phyloP scores from a whole-genome alignment of 2,888 invertebrate genomes.

The Lasioglossum pauxillum region DNA sequence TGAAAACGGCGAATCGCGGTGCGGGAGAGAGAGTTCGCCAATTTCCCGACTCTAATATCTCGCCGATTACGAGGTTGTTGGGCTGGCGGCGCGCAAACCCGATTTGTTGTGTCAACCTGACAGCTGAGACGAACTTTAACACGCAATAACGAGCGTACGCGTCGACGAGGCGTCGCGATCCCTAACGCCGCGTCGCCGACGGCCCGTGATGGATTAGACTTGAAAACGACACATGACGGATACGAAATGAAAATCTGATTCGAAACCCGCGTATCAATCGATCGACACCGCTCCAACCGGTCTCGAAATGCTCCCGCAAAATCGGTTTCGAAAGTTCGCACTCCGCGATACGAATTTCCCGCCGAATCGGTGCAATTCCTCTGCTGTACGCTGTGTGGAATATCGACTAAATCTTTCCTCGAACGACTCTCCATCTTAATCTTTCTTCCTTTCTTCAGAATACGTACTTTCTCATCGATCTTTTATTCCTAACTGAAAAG shows the following conservation, averaged over 20 bases:
- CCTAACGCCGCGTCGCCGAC: slow-evolving; percentile 57
- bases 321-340: not conserved
- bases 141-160: slow-evolving; percentile 66
- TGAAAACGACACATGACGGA: slow-evolving; percentile 43
- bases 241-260: slow-evolving; percentile 48
- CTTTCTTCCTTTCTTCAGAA: not conserved
- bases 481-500: not conserved
- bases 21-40: slow-evolving; percentile 20
- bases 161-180: slow-evolving; percentile 65
- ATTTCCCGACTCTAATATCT: slow-evolving; percentile 45
- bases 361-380: not conserved
- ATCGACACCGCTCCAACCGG: not conserved
- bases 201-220: slow-evolving; percentile 47
- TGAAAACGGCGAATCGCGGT: not conserved
- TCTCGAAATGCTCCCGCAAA: not conserved
- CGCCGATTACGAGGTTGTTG: slow-evolving; percentile 47
- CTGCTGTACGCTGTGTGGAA: not conserved
- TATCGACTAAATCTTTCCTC: not conserved
- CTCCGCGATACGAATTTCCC: not conserved
- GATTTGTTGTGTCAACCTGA: slow-evolving; percentile 68
- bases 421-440: not conserved
- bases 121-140: slow-evolving; percentile 67
- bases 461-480: not conserved
- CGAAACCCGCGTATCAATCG: slow-evolving; percentile 52
- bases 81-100: slow-evolving; percentile 43